Evolutionary conservation across 2,113 vertebrate genomes (phyloP).

Genomic region (Aplodontia rufa): DNA sequence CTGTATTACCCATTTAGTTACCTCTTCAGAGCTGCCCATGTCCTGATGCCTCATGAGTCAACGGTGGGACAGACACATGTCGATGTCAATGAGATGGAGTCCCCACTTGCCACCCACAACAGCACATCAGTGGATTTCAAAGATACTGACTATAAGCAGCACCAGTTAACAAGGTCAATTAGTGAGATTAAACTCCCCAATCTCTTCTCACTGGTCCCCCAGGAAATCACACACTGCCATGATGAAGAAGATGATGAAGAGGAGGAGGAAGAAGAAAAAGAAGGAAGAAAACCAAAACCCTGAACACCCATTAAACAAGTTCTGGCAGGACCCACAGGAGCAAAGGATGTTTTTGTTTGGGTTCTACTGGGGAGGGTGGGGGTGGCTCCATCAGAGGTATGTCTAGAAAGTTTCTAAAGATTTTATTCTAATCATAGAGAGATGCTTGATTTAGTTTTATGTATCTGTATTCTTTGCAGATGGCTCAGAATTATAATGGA

Average conservation of each 20-base stretch:
- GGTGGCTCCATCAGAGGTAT: conserved; percentile 77
- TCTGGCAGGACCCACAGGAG: conserved; percentile 78
- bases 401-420: conserved; percentile 79
- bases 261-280: conserved; percentile 91
- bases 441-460: conserved; percentile 80
- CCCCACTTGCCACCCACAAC: conserved; percentile 95
- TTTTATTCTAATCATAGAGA: conserved; percentile 83
- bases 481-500: conserved; percentile 72
- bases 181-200: conserved; percentile 99
- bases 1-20: conserved; percentile 99
- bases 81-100: conserved; percentile 94
- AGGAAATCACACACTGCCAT: conserved; percentile 99
- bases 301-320: conserved; percentile 70
- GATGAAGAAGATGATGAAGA: conserved; percentile 99
- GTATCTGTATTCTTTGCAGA: conserved; percentile 74
- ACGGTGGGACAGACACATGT: conserved; percentile 96
- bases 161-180: conserved; percentile 95
- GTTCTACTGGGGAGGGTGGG: conserved; percentile 77
- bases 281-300: conserved; percentile 79
- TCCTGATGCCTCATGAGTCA: conserved; percentile 98
- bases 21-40: conserved; percentile 97
- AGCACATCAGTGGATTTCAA: conserved; percentile 95
- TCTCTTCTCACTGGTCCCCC: conserved; percentile 95
- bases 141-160: conserved; percentile 94
- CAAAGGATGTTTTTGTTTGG: conserved; percentile 66